Evolutionary conservation across 2,113 vertebrate species (phyloP).

Genomic region (Paraplagusia blochii): DNA sequence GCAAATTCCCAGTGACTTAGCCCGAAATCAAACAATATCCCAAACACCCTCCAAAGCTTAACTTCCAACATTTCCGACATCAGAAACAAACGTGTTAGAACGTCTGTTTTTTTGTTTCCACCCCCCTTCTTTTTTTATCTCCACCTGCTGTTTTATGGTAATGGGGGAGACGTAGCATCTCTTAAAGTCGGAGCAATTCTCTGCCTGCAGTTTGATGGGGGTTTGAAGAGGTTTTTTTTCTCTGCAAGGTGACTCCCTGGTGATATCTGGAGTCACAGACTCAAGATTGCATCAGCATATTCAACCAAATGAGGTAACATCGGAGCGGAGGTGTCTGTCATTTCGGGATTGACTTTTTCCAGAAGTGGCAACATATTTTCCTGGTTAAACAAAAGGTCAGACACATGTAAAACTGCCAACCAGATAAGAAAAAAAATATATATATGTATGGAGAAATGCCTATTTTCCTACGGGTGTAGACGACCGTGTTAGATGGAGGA

Average conservation of each 20-base stretch:
- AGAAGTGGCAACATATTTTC: conserved; percentile 11
- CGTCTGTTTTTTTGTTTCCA: neutral
- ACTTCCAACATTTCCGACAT: neutral
- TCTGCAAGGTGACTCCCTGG: conserved; percentile 24
- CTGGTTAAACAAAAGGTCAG: conserved; percentile 11
- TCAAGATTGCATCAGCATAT: conserved; percentile 59
- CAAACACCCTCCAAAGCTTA: neutral
- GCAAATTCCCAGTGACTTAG: conserved; percentile 26
- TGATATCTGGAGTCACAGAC: conserved; percentile 40
- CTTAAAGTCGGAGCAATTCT: conserved; percentile 15
- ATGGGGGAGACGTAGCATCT: conserved; percentile 15
- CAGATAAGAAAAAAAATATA: neutral
- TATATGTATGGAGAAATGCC: no score
- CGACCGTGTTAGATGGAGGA: conserved; percentile 2
- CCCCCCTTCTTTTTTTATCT: neutral
- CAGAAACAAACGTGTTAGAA: conserved; percentile 9
- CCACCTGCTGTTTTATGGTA: conserved; percentile 6
- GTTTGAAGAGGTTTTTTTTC: conserved; percentile 28
- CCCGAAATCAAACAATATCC: conserved; percentile 9
- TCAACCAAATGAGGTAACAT: conserved; percentile 38
- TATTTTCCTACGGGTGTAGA: neutral
- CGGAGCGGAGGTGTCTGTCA: conserved; percentile 8
- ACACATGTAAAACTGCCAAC: neutral
- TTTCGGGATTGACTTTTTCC: conserved; percentile 22
- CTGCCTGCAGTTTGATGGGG: conserved; percentile 26